Evolutionary conservation across 2,888 invertebrate species (phyloP).

Genomic region (Acanthosepion lycidas): DNA sequence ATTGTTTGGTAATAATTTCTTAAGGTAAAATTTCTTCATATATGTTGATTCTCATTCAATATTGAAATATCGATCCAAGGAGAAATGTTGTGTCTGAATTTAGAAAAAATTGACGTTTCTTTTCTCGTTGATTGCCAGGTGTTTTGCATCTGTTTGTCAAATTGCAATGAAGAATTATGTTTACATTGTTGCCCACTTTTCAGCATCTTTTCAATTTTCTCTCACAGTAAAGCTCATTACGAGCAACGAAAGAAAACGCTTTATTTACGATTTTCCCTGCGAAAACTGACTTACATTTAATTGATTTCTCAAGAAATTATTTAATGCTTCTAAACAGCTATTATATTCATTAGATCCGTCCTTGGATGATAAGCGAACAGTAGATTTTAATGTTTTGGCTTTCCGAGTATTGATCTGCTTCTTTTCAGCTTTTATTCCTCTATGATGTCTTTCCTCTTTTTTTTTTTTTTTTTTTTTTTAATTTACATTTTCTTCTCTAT

Average conservation of each 20-base stretch:
- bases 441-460: no score
- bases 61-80: not conserved
- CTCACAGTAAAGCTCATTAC: not conserved
- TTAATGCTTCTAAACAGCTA: not conserved
- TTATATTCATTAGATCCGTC: conserved; percentile 23
- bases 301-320: conserved; percentile 21
- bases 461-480: no score
- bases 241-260: not conserved
- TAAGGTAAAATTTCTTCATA: not conserved
- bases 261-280: not conserved
- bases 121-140: not conserved
- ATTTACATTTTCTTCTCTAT: no score
- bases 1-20: no score
- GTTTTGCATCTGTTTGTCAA: conserved; percentile 11
- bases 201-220: not conserved
- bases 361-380: not conserved
- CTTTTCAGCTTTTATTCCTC: no score
- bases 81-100: not conserved
- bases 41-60: not conserved
- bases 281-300: not conserved
- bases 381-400: not conserved
- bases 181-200: not conserved
- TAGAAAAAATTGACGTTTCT: not conserved
- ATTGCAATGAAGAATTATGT: not conserved
- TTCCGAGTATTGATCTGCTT: no score